Percentiles rank a stretch among this genome's conserved stretches.
Conservation (phyloP, 2,113 vertebrate species). For the Turdus rufiventris region DNA sequence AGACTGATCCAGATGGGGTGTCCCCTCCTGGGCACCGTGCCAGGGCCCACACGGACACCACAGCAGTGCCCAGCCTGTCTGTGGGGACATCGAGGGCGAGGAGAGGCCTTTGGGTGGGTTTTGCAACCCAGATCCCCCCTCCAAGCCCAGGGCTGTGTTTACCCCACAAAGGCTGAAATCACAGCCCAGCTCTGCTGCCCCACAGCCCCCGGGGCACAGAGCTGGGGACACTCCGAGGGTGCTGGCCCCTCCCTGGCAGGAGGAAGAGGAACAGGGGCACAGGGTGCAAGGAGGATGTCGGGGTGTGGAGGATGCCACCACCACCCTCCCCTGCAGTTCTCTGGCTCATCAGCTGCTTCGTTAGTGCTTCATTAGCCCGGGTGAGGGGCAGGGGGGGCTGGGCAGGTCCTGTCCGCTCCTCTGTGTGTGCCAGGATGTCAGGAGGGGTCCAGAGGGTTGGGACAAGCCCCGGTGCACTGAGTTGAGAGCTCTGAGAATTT, state of each 20-base stretch:
- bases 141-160: background rate
- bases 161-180: background rate
- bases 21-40: accelerated
- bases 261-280: background rate
- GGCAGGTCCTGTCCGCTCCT: background rate
- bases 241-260: background rate
- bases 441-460: background rate
- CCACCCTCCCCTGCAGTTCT: background rate
- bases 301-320: background rate
- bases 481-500: background rate
- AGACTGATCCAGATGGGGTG: accelerated
- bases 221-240: background rate
- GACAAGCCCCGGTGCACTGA: background rate
- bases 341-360: background rate
- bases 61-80: accelerated
- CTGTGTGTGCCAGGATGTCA: accelerated
- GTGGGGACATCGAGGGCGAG: accelerated
- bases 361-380: accelerated
- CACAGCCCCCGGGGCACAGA: accelerated
- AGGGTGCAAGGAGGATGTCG: background rate
- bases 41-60: accelerated
- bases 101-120: background rate
- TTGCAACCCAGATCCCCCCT: no score
- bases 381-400: accelerated
- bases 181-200: background rate